These are phyloP conservation scores for Acropora yongei DNA, from an alignment of 64 coral and sea anemone species.

Conservation along the genomic window DNA sequence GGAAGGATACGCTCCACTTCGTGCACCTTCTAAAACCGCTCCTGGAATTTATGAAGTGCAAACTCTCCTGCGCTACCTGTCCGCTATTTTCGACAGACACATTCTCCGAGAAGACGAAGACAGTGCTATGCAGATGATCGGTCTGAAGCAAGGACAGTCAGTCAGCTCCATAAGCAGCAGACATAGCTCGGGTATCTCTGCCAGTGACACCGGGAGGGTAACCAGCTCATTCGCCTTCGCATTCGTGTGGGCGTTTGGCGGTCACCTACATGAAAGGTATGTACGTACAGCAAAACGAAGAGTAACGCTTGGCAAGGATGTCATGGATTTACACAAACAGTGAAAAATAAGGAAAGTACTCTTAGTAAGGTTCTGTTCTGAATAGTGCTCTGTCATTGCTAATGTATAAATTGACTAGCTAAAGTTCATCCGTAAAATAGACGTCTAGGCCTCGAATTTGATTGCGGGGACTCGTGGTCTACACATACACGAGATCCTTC, in stretches of 20 bases:
- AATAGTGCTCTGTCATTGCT: no score
- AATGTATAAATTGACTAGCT: no score
- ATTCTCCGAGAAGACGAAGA: slow-evolving; percentile 92
- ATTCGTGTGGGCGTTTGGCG: slow-evolving; percentile 97
- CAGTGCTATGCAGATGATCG: slow-evolving; percentile 18
- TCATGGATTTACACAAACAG: no score
- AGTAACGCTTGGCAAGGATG: no score
- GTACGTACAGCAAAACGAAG: background rate
- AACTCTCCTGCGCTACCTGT: slow-evolving; percentile 73
- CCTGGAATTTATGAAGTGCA: slow-evolving; percentile 81
- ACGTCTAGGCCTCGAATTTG: no score
- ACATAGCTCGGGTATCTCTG: slow-evolving; percentile 76
- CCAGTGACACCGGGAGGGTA: slow-evolving; percentile 83
- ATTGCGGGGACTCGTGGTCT: no score
- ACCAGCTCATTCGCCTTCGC: slow-evolving; percentile 91
- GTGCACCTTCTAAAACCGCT: slow-evolving; percentile 48
- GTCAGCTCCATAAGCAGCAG: slow-evolving; percentile 64
- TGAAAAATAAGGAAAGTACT: no score
- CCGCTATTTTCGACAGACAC: slow-evolving; percentile 86
- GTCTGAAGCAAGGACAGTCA: slow-evolving; percentile 39
- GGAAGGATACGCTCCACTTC: slow-evolving; percentile 39
- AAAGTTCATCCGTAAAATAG: no score
- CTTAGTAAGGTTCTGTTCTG: no score
- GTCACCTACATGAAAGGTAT: slow-evolving; percentile 96
- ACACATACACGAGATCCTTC: no score